A percentile compares a stretch with the other conserved stretches of the same genome.
phyloP scores from a whole-genome alignment of 2,797 vertebrate species.

The Sebastes minor region DNA sequence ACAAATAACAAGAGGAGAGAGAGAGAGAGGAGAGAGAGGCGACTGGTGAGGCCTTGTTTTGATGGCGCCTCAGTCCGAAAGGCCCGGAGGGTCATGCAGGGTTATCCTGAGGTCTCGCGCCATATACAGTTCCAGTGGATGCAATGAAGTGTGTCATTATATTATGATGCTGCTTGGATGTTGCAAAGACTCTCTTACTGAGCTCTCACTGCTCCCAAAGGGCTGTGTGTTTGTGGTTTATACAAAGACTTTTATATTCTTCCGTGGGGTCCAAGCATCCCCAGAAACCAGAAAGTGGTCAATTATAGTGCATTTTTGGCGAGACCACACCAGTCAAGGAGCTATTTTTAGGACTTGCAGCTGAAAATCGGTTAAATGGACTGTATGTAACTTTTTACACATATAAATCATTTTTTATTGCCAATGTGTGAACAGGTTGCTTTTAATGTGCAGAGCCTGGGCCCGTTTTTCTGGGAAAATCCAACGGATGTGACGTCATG shows the following conservation, averaged over 20 bases:
- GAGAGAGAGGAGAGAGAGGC: constrained; percentile 36
- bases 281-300: constrained; percentile 17
- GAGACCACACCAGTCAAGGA: too few species aligned
- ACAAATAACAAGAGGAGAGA: constrained; percentile 87
- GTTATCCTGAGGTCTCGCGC: constrained; percentile 61
- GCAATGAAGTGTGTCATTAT: constrained; percentile 81
- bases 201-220: constrained; percentile 32
- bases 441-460: too few species aligned
- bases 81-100: constrained; percentile 59
- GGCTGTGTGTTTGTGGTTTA: constrained; percentile 25
- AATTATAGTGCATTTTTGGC: neutral
- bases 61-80: constrained; percentile 57
- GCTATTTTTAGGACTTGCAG: too few species aligned
- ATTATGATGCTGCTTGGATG: constrained; percentile 65
- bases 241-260: constrained; percentile 4
- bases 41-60: constrained; percentile 63
- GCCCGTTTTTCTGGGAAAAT: too few species aligned
- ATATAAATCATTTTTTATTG: too few species aligned
- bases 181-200: constrained; percentile 31
- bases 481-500: too few species aligned
- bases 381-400: too few species aligned
- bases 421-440: too few species aligned
- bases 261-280: constrained; percentile 3
- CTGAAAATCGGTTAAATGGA: too few species aligned
- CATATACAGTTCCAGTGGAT: constrained; percentile 74